These are phyloP conservation scores for Brienomyrus longianalis DNA, from an alignment of 2,113 vertebrate species.

Conservation along the genomic window DNA sequence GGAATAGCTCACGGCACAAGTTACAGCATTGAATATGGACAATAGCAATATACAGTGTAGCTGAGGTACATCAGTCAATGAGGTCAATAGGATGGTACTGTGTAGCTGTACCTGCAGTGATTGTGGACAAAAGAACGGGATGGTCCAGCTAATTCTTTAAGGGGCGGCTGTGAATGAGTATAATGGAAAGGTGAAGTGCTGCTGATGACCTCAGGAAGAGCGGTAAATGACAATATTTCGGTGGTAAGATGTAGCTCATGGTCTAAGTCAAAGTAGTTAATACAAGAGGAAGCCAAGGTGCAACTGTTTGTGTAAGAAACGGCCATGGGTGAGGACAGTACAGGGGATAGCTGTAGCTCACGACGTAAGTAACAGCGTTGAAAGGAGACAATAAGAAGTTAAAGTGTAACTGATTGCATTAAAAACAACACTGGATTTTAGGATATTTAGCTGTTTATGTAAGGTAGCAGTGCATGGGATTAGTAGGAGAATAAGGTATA, in stretches of 20 bases:
- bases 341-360: not conserved
- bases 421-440: not conserved
- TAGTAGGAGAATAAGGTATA: not conserved
- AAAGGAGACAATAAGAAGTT: not conserved
- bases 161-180: not conserved
- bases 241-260: not conserved
- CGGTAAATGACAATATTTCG: not conserved
- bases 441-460: not conserved
- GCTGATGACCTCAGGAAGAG: not conserved
- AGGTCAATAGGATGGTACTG: not conserved
- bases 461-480: not conserved
- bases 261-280: not conserved
- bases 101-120: not conserved
- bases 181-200: not conserved
- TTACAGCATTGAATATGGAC: not conserved
- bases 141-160: not conserved
- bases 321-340: not conserved
- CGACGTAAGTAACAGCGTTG: not conserved
- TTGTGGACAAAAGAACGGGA: not conserved
- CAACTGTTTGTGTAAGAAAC: not conserved
- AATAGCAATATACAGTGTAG: not conserved
- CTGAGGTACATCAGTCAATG: not conserved
- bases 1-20: not conserved
- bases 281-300: not conserved
- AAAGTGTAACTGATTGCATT: not conserved